Base-by-base conservation (phyloP, 2,888 invertebrate genomes). In the Pseudanteris insignis region DNA sequence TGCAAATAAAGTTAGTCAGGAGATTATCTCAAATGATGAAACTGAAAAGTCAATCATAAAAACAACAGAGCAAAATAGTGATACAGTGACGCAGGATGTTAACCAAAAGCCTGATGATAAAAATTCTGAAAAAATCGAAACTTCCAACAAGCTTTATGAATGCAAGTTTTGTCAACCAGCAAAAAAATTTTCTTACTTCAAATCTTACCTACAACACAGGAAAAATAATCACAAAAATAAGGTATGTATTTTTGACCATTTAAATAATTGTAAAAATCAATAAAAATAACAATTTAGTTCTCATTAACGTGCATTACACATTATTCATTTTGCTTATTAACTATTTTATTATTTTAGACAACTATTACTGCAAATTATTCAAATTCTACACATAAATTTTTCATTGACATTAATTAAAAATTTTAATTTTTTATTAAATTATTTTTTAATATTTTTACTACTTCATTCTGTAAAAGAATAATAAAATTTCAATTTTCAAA, bases 101-200 rank as follows among this genome's bases (percentile, higher is more conserved):
- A 83, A 83, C 9, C 82, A 82, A 50, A 61, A 59, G 69, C 81
- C 81, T 34, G 75, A 79, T 7, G 81, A 81, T 15, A 83, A 83
- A 38, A 77, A 73, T 43, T 75, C 72, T 14, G 83, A 83, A 26
- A 82, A 67, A 40, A 47, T 81, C 55, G 79, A 82, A 37, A 78
- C 80, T 47, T 75, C 72, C 2, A 63, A 63, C 8, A 72, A 67
- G 38, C 67, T 47, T 58, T 72, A 72, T 65, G 74, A 72, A 46
- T 83, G 70, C 64, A 81, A 73, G 70, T 78, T 59, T 38, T 81
- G 74, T 69, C 80, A 71, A 65, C 78, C 70, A 0, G 33, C 69
- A 0, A 71, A 69, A 10, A 70, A 53, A 34, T 68, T 53, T 25
- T 15, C 69, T 0, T 72, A 58, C 33, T 67, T 76, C 9, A 74